These are phyloP conservation scores for Periophthalmus magnuspinnatus DNA, from an alignment of 2,797 vertebrate species.

Conservation along the genomic window DNA sequence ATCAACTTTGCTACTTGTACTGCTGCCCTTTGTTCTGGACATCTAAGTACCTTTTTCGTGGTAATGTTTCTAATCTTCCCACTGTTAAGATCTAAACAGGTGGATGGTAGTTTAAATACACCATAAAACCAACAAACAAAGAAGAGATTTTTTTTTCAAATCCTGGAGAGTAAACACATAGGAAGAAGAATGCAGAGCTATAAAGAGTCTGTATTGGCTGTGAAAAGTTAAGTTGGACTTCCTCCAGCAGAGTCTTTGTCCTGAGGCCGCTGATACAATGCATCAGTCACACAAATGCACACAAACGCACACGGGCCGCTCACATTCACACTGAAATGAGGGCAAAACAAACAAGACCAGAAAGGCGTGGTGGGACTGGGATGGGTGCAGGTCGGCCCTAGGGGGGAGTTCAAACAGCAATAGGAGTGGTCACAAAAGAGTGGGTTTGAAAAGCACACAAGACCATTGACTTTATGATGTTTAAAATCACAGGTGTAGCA, in stretches of 20 bases:
- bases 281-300: constrained; percentile 34
- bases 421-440: constrained; percentile 64
- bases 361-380: constrained; percentile 54
- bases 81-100: too few species aligned
- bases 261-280: constrained; percentile 45
- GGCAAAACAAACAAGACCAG: constrained; percentile 72
- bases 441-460: constrained; percentile 55
- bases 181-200: constrained; percentile 10
- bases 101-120: too few species aligned
- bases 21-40: too few species aligned
- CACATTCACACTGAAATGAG: constrained; percentile 66
- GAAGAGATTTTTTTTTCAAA: too few species aligned
- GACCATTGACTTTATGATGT: constrained; percentile 14
- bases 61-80: too few species aligned
- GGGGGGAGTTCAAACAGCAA: constrained; percentile 66
- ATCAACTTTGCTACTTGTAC: too few species aligned
- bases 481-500: constrained; percentile 1
- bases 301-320: constrained; percentile 30
- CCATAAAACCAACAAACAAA: too few species aligned
- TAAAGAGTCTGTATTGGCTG: constrained; percentile 57
- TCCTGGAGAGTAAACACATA: background rate
- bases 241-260: constrained; percentile 62
- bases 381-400: constrained; percentile 59
- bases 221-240: constrained; percentile 57
- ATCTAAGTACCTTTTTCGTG: too few species aligned